A percentile compares a stretch with the other conserved stretches of the same genome.
Evolutionary conservation across 2,113 vertebrate genomes (phyloP).

Genomic region (Ptychochromis oligacanthus): DNA sequence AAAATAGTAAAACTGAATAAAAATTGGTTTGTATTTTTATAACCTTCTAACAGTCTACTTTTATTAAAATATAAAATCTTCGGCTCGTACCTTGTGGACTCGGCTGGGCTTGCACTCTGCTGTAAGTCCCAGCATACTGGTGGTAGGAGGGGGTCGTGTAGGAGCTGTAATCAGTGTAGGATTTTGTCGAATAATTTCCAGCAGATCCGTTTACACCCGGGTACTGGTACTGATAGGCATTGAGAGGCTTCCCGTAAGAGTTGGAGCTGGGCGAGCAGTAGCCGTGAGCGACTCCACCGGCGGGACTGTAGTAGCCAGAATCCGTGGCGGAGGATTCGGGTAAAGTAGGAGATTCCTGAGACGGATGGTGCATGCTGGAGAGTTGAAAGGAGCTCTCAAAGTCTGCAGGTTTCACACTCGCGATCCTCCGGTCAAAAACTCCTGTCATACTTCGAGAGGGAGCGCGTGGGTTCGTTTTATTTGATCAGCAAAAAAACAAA

Average conservation of each 20-base stretch:
- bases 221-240: slow-evolving; percentile 97
- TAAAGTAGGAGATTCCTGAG: slow-evolving; percentile 98
- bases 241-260: slow-evolving; percentile 94
- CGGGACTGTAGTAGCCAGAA: slow-evolving; percentile 97
- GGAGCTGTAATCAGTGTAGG: slow-evolving; percentile 90
- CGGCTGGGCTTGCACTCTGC: slow-evolving; percentile 87
- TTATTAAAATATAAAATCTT: not conserved
- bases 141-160: slow-evolving; percentile 91
- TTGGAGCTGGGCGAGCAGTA: slow-evolving; percentile 95
- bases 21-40: not conserved
- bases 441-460: slow-evolving; percentile 89
- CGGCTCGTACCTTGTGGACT: slow-evolving; percentile 89
- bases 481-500: slow-evolving; percentile 3
- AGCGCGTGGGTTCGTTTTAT: slow-evolving; percentile 62
- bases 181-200: slow-evolving; percentile 91
- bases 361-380: slow-evolving; percentile 88
- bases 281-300: slow-evolving; percentile 89
- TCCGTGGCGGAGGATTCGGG: slow-evolving; percentile 98
- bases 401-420: slow-evolving; percentile 90
- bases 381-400: slow-evolving; percentile 94
- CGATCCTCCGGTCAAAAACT: slow-evolving; percentile 97
- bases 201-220: slow-evolving; percentile 90
- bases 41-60: not conserved
- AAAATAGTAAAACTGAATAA: not conserved
- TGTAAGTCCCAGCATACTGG: slow-evolving; percentile 94